A percentile compares a stretch with the other conserved stretches of the same genome.
Conservation (phyloP, 2,797 vertebrate species). For the Enteromius paludinosus region DNA sequence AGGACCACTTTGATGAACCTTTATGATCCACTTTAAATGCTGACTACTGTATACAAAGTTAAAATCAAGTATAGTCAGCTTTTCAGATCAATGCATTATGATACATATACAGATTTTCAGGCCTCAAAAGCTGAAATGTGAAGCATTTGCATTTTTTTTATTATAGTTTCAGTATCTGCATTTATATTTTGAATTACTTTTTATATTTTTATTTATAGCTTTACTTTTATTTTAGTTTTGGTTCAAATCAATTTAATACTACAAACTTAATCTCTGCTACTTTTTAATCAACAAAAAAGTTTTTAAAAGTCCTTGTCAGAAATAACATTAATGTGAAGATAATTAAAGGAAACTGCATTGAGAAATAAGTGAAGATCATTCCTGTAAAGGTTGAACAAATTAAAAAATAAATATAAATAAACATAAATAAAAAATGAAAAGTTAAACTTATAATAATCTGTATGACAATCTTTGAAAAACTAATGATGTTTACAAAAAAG, state of each 20-base stretch:
- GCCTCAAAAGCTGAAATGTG: neutral
- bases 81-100: no score
- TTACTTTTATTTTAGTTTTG: neutral
- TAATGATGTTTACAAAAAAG: no score
- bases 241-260: neutral
- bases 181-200: neutral
- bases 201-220: neutral
- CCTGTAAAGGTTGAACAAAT: neutral
- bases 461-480: no score
- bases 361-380: no score
- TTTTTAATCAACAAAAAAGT: neutral
- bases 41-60: no score
- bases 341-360: neutral
- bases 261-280: neutral
- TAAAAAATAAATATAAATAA: neutral
- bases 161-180: neutral
- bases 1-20: no score
- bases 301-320: neutral
- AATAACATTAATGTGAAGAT: neutral
- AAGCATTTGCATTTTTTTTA: no score
- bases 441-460: no score
- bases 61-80: no score
- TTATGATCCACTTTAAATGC: no score
- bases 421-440: no score
- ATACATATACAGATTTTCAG: neutral